A percentile compares a stretch with the other conserved stretches of the same genome.
Conservation (phyloP, 2,888 invertebrate species). For the Drosophila percnosoma region DNA sequence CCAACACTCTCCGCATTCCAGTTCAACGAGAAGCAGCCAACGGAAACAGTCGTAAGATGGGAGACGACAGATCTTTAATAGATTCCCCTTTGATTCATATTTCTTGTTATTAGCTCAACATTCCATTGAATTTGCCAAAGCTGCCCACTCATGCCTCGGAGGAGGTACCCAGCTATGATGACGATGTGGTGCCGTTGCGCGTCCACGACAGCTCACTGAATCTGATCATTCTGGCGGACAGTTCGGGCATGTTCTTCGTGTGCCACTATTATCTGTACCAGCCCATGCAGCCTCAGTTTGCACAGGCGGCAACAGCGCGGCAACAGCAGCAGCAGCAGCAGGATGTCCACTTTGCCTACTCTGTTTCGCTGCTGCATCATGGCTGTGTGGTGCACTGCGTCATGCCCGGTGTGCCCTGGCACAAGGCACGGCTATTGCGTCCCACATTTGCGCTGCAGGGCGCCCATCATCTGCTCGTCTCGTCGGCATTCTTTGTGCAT, state of each 20-base stretch:
- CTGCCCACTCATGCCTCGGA: constrained; percentile 86
- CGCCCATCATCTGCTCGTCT: constrained; percentile 92
- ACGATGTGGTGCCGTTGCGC: constrained; percentile 91
- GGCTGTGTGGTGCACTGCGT: constrained; percentile 93
- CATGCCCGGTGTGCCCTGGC: constrained; percentile 92
- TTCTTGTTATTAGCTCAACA: constrained; percentile 88
- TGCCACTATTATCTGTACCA: constrained; percentile 94
- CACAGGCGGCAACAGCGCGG: constrained; percentile 63
- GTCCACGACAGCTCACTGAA: constrained; percentile 93
- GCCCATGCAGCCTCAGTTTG: constrained; percentile 86
- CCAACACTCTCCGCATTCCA: constrained; percentile 93
- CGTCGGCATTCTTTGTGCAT: constrained; percentile 93
- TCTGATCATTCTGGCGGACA: constrained; percentile 91
- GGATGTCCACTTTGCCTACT: constrained; percentile 92
- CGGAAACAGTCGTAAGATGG: constrained; percentile 91
- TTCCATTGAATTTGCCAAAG: constrained; percentile 92
- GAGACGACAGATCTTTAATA: not conserved
- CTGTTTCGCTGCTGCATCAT: constrained; percentile 92
- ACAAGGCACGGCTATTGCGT: constrained; percentile 90
- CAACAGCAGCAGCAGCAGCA: constrained; percentile 56
- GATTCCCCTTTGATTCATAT: not conserved
- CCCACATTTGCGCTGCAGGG: constrained; percentile 91
- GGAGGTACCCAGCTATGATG: constrained; percentile 88
- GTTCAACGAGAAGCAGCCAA: constrained; percentile 93
- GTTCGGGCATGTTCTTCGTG: constrained; percentile 90